Evolutionary conservation across 1,140 invertebrate species (phyloP), one percentile per base, ranked within the genome.

Genomic region (Caenorhabditis briggsae): DNA sequence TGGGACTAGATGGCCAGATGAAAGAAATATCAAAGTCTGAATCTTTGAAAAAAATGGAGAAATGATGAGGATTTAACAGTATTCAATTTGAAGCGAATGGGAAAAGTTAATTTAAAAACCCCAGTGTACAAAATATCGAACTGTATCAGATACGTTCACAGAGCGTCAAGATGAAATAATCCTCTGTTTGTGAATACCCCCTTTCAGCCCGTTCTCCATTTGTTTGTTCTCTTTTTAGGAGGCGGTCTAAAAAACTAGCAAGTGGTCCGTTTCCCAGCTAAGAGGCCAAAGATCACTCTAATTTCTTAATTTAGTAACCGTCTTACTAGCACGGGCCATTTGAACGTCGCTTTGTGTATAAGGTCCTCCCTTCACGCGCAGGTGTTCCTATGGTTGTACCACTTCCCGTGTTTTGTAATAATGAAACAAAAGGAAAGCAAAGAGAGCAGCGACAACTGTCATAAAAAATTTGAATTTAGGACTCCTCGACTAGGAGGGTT

Each of bases 251-350:
- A 61, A 61, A 9, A 8, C 2, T 25, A 20, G 14, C 14, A n/a
- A n/a, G 56, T 58, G 33, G 33, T n/a, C 18, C 14, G 11, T 46
- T 70, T 70, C 64, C 23, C 64, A 70, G 33, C 64, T 70, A 70
- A 70, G 64, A 43, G 64, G 18, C 41, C 64, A 70, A 70, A n/a
- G 64, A 70, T 70, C 64, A 46, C 12, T 33, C 59, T 33, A 33
- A 33, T 16, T 70, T 46, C 41, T 70, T 46, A 70, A 70, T 43
- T 43, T 33, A 33, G 33, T 33, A 41, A 8, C n/a, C n/a, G n/a
- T n/a, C n/a, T n/a, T n/a, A n/a, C n/a, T 41, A 46, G 20, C 64
- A 43, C 20, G 59, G n/a, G 25, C 11, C 9, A 14, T 58, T n/a
- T 14, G 56, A 58, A 58, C 8, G 8, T 14, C 7, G n/a, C 9